Base-by-base conservation (phyloP, 1,140 invertebrate species). In the Amphibalanus amphitrite region DNA sequence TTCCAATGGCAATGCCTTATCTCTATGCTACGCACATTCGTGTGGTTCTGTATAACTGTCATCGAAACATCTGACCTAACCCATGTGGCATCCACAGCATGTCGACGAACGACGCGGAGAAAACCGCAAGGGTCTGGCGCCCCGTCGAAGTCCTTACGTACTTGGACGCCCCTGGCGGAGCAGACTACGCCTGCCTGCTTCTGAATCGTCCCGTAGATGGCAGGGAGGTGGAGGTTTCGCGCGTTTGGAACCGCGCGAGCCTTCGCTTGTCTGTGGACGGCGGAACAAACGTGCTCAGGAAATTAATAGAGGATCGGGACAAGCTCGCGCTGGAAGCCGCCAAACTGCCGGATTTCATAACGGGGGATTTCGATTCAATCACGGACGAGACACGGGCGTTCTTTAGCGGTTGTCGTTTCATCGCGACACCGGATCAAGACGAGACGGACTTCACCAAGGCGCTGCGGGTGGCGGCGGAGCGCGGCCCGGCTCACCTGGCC, bases 291-390 rank as follows among this genome's bases (percentile, higher is more conserved):
- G 47, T 59, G 47, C 47, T 59, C 47, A 59, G 47, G 47, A 23
- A 13, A 20, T 23, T 59, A 23, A 23, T 59, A 23, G 13, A 59
- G 47, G 20, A 23, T 59, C 13, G 23, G 47, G 47, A 59, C 47
- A 38, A 38, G 33, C 33, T 6, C 47, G 20, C 47, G 47, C 10
- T 20, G 23, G 20, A 13, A 59, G 47, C 47, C 47, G 47, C 47
- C 47, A 23, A 13, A 59, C 47, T 78, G n/a, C 79, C 79, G 29
- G 74, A 80, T 38, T 25, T 79, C 17, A 76, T 80, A 38, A 77
- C 75, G 40, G 79, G 79, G 33, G 79, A 80, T 71, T 80, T 80
- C 76, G 79, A 80, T 72, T 80, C 79, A 23, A 76, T 76, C 28
- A 71, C 69, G n/a, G 30, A 71, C 3, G 70, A 75, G 38, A 72